Evolutionary conservation across 2,797 vertebrate species (phyloP).

Genomic region (Halcyon leucocephala): DNA sequence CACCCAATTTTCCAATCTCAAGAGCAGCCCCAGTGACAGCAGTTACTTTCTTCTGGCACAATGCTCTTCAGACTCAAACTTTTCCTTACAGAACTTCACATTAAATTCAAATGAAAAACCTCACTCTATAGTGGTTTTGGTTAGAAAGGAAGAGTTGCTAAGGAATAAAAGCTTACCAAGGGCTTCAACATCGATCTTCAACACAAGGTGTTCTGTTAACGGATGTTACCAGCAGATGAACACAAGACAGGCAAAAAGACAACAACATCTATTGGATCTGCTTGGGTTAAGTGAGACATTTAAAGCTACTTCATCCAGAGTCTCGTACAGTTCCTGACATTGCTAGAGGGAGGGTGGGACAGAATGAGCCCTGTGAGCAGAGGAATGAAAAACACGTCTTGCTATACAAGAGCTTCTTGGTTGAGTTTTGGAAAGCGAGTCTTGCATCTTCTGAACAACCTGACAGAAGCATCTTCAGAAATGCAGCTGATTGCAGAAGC

Average conservation of each 20-base stretch:
- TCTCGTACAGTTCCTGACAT: background rate
- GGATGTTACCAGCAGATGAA: background rate
- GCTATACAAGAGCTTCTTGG: background rate
- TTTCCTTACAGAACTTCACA: background rate
- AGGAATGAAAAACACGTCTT: background rate
- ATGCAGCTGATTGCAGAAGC: background rate
- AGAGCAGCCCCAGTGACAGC: background rate
- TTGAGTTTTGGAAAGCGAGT: background rate
- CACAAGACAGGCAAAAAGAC: background rate
- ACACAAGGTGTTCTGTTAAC: background rate
- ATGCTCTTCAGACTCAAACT: background rate
- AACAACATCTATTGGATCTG: background rate
- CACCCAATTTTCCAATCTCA: background rate
- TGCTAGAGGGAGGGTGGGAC: background rate
- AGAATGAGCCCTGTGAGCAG: background rate
- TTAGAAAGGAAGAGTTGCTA: background rate
- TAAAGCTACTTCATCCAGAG: background rate
- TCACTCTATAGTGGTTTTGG: background rate
- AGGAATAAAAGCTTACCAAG: background rate
- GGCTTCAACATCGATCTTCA: background rate
- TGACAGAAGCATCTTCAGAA: accelerated
- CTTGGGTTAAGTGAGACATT: background rate
- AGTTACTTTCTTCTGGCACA: background rate
- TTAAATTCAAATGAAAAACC: background rate
- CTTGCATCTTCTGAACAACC: background rate